These are phyloP conservation scores for Seriola quinqueradiata DNA, from an alignment of 2,113 vertebrate species.

Conservation along the genomic window DNA sequence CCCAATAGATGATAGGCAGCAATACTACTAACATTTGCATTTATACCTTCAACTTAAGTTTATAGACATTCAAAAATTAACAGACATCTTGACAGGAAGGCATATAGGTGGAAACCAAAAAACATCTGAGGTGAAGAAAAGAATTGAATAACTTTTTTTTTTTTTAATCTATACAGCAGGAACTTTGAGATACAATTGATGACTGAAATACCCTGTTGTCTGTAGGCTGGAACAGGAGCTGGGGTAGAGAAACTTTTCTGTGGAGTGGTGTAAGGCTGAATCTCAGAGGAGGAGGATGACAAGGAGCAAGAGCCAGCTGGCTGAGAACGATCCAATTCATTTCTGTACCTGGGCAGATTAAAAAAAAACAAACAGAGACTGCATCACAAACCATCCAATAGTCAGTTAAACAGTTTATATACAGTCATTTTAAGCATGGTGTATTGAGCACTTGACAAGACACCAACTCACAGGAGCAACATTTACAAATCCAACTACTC, in stretches of 20 bases:
- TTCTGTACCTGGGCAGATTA: constrained; percentile 87
- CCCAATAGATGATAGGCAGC: neutral
- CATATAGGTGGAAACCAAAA: neutral
- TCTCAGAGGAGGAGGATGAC: constrained; percentile 77
- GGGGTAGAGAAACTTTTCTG: constrained; percentile 84
- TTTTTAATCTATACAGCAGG: neutral
- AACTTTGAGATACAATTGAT: neutral
- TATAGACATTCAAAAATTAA: neutral
- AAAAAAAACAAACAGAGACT: constrained; percentile 20
- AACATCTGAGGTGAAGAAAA: neutral
- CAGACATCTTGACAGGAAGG: neutral
- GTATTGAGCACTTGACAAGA: neutral
- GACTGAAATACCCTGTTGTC: constrained; percentile 82
- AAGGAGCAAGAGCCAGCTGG: constrained; percentile 62
- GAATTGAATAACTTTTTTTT: too few species aligned
- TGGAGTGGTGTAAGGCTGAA: constrained; percentile 83
- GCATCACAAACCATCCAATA: neutral
- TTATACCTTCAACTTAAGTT: neutral
- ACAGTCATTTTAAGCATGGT: neutral
- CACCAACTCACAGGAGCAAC: neutral
- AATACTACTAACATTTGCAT: neutral
- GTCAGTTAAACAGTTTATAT: neutral
- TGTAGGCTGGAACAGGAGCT: constrained; percentile 78
- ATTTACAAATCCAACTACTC: neutral
- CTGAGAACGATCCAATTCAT: constrained; percentile 90